Evolutionary conservation across 2,113 vertebrate genomes (phyloP).

Genomic region (Colius striatus): DNA sequence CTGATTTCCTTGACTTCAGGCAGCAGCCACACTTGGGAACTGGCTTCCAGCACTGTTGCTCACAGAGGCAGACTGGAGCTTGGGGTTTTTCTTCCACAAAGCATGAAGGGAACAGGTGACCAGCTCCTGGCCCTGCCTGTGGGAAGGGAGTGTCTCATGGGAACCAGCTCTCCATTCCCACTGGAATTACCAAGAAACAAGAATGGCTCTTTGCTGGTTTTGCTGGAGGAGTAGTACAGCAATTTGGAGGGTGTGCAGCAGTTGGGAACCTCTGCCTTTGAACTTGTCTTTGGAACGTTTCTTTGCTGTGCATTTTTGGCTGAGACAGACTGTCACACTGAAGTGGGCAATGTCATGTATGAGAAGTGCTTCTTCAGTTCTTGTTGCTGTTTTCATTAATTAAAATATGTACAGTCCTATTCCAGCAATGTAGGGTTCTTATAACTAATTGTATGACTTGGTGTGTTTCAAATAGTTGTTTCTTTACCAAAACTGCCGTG

Average conservation of each 20-base stretch:
- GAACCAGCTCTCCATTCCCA: neutral
- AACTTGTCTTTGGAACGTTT: neutral
- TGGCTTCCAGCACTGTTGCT: neutral
- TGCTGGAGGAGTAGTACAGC: neutral
- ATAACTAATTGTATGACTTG: neutral
- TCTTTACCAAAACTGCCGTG: neutral
- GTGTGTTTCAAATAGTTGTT: neutral
- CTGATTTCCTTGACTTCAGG: conserved; percentile 9
- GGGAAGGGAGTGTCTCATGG: conserved; percentile 47
- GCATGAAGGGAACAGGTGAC: neutral
- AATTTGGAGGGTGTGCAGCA: neutral
- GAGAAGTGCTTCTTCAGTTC: neutral
- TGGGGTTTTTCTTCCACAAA: conserved; percentile 10
- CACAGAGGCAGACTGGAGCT: conserved; percentile 6
- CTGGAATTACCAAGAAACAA: neutral
- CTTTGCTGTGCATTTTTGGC: neutral
- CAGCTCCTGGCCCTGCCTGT: conserved; percentile 21
- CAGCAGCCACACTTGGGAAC: conserved; percentile 10
- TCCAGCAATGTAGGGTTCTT: neutral
- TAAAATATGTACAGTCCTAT: neutral
- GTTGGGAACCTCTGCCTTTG: neutral
- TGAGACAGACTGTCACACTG: neutral
- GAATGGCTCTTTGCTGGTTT: neutral
- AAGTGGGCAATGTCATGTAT: neutral
- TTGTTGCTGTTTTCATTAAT: neutral